Evolutionary conservation across 2,797 vertebrate genomes (phyloP), one percentile per base, ranked within the genome.

Genomic region (Parauchenoglanis punctatus): DNA sequence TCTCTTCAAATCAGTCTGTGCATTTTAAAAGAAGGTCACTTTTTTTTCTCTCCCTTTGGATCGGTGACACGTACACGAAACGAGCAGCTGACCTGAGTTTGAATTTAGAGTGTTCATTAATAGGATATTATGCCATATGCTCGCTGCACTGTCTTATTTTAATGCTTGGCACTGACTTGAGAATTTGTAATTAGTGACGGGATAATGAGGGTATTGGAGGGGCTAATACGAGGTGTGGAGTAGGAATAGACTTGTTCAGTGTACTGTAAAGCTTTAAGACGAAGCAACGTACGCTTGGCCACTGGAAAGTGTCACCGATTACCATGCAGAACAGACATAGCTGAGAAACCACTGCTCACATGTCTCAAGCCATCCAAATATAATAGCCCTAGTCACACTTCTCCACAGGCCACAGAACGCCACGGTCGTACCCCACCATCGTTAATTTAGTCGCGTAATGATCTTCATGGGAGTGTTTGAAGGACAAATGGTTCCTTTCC

Each of bases 81-180:
- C 96, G 97, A 97, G 96, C 97, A 97, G 96, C 97, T 98, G 97
- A 99, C 98, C 98, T 96, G 97, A 97, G 97, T 98, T 98, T 99
- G 98, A 99, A 99, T 99, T 99, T 99, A 99, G 98, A 99, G 97
- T 99, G 98, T 99, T 99, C 98, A 99, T 99, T 99, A 99, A 99
- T 99, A 99, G 97, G 97, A 99, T 99, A 99, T 99, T 98, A 99
- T 97, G 96, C 98, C 98, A 99, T 98, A 98, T 99, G 98, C 97
- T 98, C 96, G 91, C 95, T 96, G 96, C 97, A 97, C 97, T 97
- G 96, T 97, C 97, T 98, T 96, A 96, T 97, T 97, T 96, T 97
- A 97, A 98, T 97, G 97, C 97, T 96, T 94, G 97, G 96, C 96
- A 94, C 97, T 97, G 97, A 96, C 97, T 98, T 96, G 97, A 97